phyloP scores from a whole-genome alignment of 2,888 invertebrate species.

The Leptothorax acervorum region DNA sequence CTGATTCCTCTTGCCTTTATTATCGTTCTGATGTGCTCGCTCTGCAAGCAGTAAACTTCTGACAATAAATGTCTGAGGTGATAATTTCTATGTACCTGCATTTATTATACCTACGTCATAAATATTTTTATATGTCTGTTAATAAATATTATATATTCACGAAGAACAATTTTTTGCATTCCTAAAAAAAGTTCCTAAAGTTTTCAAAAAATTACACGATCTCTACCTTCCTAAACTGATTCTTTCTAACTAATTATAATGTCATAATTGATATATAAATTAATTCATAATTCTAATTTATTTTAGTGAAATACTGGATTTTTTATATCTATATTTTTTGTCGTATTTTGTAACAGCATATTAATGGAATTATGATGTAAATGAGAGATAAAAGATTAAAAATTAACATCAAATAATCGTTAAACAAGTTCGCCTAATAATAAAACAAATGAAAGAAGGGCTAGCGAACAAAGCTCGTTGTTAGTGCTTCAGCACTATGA shows the following conservation, averaged over 20 bases:
- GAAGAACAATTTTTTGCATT: background rate
- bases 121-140: background rate
- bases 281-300: background rate
- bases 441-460: too few relatives aligned
- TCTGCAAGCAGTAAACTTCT: slow-evolving; percentile 75
- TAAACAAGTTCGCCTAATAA: too few relatives aligned
- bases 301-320: background rate
- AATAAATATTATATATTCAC: background rate
- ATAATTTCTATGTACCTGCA: background rate
- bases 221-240: background rate
- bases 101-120: background rate
- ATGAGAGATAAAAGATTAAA: background rate
- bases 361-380: background rate
- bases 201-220: background rate
- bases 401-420: background rate
- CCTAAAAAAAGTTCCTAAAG: background rate
- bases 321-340: background rate
- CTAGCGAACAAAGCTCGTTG: too few relatives aligned
- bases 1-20: slow-evolving; percentile 96
- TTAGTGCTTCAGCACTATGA: too few relatives aligned
- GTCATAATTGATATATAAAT: background rate
- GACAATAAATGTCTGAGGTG: background rate
- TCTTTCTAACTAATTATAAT: background rate
- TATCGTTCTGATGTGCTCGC: slow-evolving; percentile 91
- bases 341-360: background rate